A percentile compares a stretch with the other conserved stretches of the same genome.
Conservation (phyloP, 2,888 invertebrate genomes). For the Schizotus pectinicornis region DNA sequence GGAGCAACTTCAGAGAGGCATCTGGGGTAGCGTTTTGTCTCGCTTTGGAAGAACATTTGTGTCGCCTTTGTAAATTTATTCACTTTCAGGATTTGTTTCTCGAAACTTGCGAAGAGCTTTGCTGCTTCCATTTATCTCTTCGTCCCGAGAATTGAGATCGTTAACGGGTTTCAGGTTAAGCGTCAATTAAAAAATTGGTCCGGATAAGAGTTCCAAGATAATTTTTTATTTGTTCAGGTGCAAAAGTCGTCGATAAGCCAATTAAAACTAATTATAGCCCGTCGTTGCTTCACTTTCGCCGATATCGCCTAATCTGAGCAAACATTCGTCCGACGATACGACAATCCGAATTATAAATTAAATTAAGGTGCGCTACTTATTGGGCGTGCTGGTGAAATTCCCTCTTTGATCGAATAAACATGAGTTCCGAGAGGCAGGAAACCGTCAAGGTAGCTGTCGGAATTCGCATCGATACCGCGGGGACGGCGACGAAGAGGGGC, state of each 20-base stretch:
- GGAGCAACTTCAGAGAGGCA: too few relatives aligned
- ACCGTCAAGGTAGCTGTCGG: background rate
- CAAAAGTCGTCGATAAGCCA: slow-evolving; percentile 19
- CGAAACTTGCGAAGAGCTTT: too few relatives aligned
- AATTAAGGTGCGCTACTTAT: slow-evolving; percentile 24
- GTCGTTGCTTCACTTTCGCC: slow-evolving; percentile 8
- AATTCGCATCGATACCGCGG: too few relatives aligned
- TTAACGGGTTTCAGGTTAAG: background rate
- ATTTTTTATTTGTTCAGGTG: slow-evolving; percentile 26
- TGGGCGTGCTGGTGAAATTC: background rate
- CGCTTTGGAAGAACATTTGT: too few relatives aligned
- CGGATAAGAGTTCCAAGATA: background rate
- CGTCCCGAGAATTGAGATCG: background rate
- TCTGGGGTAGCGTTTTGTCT: too few relatives aligned
- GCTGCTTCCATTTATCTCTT: too few relatives aligned
- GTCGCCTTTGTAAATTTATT: too few relatives aligned
- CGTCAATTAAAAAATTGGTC: slow-evolving; percentile 3
- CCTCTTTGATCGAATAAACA: background rate
- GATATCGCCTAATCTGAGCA: slow-evolving; percentile 20
- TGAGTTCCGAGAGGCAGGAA: too few relatives aligned
- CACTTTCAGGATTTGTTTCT: too few relatives aligned
- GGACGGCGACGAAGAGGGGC: slow-evolving; percentile 1
- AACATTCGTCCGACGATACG: slow-evolving; percentile 18
- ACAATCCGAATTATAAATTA: slow-evolving; percentile 4
- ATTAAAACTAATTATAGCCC: slow-evolving; percentile 26